Percentiles rank a stretch among this genome's conserved stretches.
phyloP scores from a whole-genome alignment of 1,140 invertebrate genomes.

The Nomia melanderi region DNA sequence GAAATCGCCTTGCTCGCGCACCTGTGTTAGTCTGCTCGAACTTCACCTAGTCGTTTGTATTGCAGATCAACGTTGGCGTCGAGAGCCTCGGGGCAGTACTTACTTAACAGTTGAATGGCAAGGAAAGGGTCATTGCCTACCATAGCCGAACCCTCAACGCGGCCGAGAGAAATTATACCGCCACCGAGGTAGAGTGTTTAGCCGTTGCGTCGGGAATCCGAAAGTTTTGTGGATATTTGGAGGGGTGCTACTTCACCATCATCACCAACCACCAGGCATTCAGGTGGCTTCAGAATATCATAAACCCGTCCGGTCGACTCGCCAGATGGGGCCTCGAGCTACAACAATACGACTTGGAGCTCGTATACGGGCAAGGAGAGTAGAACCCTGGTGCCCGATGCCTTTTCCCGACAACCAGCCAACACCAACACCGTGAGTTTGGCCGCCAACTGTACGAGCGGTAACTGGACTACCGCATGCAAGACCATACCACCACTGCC shows the following conservation, averaged over 20 bases:
- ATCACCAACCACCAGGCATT: constrained; percentile 5
- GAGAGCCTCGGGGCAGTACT: not conserved
- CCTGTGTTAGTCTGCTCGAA: not conserved
- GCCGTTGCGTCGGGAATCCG: constrained; percentile 8
- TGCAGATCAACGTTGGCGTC: constrained; percentile 16
- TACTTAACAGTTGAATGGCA: not conserved
- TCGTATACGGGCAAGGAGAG: not conserved
- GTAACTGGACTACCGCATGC: not conserved
- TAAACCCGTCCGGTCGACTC: not conserved
- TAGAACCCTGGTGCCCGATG: not conserved
- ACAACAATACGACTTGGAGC: not conserved
- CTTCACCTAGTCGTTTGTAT: not conserved
- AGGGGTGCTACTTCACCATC: not conserved
- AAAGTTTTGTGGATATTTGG: constrained; percentile 5
- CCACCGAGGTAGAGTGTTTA: constrained; percentile 8
- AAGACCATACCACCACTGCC: too few species aligned
- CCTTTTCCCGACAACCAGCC: not conserved
- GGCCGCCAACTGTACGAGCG: not conserved
- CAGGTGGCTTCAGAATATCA: not conserved
- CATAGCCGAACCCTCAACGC: not conserved
- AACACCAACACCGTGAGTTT: not conserved
- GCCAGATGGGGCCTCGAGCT: constrained; percentile 1
- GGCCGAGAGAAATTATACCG: not conserved
- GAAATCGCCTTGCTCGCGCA: not conserved
- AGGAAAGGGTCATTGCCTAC: not conserved